Evolutionary conservation across 2,797 vertebrate genomes (phyloP), one percentile per base, ranked within the genome.

Genomic region (Prionace glauca): DNA sequence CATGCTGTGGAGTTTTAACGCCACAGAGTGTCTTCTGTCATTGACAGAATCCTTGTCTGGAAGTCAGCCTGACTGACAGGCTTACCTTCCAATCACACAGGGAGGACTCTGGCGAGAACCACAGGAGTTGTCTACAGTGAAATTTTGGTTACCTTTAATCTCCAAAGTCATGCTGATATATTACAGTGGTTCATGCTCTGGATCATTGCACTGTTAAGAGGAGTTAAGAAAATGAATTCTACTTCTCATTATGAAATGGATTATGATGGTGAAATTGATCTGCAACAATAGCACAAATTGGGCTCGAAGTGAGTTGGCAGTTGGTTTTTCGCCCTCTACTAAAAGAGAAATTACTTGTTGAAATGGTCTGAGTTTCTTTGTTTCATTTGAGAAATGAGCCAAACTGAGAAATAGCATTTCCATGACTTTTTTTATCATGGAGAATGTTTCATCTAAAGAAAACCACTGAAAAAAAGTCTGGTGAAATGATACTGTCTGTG

Each of bases 391-490:
- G 29, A 20, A 74, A 32, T 95, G 11, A 65, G n/a, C 16, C 1
- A 91, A 87, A 71, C 36, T 94, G 67, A 71, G 71, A 88, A 72
- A 29, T 77, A 94, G 22, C 93, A 41, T 71, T 94, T 72, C 41
- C 29, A 18, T 95, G 18, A 56, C 77, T 95, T 8, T 32, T 29
- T n/a, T 56, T 32, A 95, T 56, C 16, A 16, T 72, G 14, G n/a
- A 77, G 41, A 74, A 56, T n/a, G n/a, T 77, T 95, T 77, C 12
- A 95, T n/a, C 29, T 56, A 18, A 72, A 45, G 4, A 74, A 56
- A 56, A 74, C 69, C n/a, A 92, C 62, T 11, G 45, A 50, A 41
- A 24, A 71, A 41, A 94, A 50, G 1, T 41, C 26, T 72, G 69
- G 20, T 50, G 20, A n/a, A 56, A 20, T 29, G 7, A 56, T 29